A percentile compares a stretch with the other conserved stretches of the same genome.
Conservation (phyloP, 2,113 vertebrate genomes). For the Pantherophis guttatus region DNA sequence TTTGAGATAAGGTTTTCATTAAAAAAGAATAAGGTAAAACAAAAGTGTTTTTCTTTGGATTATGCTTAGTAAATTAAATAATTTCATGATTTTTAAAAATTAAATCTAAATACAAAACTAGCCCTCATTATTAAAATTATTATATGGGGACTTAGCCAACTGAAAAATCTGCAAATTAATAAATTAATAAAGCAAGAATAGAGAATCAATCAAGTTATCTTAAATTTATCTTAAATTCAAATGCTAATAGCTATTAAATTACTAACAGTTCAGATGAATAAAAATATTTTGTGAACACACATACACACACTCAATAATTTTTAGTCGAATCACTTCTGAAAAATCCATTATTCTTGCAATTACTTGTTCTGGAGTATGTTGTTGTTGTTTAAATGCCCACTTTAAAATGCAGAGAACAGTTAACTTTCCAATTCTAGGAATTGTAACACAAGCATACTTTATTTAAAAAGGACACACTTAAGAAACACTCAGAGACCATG, state of each 20-base stretch:
- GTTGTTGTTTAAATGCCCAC: background rate
- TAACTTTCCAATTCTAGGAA: slow-evolving; percentile 51
- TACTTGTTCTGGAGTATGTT: background rate
- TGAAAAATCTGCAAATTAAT: slow-evolving; percentile 13
- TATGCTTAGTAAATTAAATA: background rate
- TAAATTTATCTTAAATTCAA: background rate
- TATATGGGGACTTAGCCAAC: slow-evolving; percentile 1
- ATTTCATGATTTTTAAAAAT: background rate
- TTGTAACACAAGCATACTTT: slow-evolving; percentile 51
- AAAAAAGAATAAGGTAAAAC: background rate
- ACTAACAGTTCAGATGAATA: slow-evolving; percentile 4
- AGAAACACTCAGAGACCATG: slow-evolving; percentile 21
- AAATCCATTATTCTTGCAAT: slow-evolving; percentile 3
- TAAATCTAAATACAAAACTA: background rate
- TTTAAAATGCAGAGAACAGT: slow-evolving; percentile 40
- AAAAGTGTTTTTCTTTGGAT: background rate
- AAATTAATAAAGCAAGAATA: slow-evolving; percentile 25
- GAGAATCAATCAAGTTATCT: background rate
- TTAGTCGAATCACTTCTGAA: slow-evolving; percentile 11
- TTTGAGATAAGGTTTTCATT: background rate
- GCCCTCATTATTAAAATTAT: slow-evolving; percentile 8
- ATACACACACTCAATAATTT: background rate
- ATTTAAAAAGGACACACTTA: slow-evolving; percentile 41
- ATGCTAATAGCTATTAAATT: slow-evolving; percentile 26
- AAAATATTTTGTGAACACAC: background rate